Conservation (phyloP, 2,797 vertebrate genomes). For the Platyrinchus mystaceus region DNA sequence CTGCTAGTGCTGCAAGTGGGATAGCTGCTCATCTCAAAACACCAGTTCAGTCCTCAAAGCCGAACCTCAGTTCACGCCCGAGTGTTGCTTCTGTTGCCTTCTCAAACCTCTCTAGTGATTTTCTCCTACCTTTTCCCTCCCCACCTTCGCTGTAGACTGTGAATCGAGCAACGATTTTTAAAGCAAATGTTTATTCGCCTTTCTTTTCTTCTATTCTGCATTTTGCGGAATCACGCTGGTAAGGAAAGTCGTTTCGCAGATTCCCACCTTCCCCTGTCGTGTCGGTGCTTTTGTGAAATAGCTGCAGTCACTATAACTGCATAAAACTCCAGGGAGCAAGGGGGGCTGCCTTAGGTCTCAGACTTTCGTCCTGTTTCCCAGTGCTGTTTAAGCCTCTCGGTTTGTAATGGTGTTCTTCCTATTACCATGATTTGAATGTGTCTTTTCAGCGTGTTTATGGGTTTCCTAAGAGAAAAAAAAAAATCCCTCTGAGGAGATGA, state of each 20-base stretch:
- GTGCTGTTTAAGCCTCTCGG: not conserved
- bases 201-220: not conserved
- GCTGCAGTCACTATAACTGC: constrained; percentile 50
- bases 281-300: constrained; percentile 45
- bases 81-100: not conserved
- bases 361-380: constrained; percentile 12
- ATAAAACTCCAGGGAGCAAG: constrained; percentile 51
- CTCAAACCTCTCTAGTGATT: not conserved
- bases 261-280: constrained; percentile 4
- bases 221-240: constrained; percentile 19
- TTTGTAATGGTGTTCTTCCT: not conserved
- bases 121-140: not conserved
- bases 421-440: not conserved
- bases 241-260: constrained; percentile 6
- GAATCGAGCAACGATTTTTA: not conserved
- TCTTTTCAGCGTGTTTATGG: constrained; percentile 17
- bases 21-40: constrained; percentile 40
- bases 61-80: not conserved
- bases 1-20: constrained; percentile 20
- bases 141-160: not conserved
- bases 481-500: not conserved
- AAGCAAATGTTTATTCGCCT: constrained; percentile 10
- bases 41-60: not conserved
- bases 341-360: constrained; percentile 10
- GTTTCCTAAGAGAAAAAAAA: not conserved